Conservation (phyloP, 1,140 invertebrate genomes). For the Lepidurus packardi region DNA sequence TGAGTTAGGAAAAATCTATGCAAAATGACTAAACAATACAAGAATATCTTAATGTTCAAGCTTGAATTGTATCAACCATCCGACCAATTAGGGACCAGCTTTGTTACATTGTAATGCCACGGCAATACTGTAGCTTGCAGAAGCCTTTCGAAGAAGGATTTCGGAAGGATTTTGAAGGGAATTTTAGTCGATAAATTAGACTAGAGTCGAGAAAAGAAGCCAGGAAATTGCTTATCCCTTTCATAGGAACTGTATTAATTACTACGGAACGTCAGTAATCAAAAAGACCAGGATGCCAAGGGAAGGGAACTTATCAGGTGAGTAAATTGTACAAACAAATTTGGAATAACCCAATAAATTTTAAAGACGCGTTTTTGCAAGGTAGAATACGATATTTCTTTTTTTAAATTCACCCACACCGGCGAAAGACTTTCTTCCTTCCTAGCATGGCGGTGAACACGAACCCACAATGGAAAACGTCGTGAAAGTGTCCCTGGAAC, state of each 20-base stretch:
- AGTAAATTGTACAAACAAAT: background rate
- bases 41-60: too few species aligned
- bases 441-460: background rate
- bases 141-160: too few species aligned
- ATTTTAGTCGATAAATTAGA: too few species aligned
- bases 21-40: too few species aligned
- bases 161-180: too few species aligned
- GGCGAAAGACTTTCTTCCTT: background rate
- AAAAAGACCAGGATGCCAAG: background rate
- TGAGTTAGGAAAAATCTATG: too few species aligned
- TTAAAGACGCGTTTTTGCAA: background rate
- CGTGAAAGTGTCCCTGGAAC: background rate
- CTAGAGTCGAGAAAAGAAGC: too few species aligned
- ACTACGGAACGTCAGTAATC: background rate
- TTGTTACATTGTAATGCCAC: background rate
- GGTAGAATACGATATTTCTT: background rate
- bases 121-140: background rate
- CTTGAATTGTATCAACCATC: too few species aligned
- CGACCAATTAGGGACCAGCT: background rate
- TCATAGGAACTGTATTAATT: slow-evolving; percentile 20
- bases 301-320: slow-evolving; percentile 15
- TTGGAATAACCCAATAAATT: background rate
- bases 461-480: background rate
- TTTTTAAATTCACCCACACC: background rate
- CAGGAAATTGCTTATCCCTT: background rate